Conservation (phyloP, 2,797 vertebrate species). For the Discoglossus pictus region DNA sequence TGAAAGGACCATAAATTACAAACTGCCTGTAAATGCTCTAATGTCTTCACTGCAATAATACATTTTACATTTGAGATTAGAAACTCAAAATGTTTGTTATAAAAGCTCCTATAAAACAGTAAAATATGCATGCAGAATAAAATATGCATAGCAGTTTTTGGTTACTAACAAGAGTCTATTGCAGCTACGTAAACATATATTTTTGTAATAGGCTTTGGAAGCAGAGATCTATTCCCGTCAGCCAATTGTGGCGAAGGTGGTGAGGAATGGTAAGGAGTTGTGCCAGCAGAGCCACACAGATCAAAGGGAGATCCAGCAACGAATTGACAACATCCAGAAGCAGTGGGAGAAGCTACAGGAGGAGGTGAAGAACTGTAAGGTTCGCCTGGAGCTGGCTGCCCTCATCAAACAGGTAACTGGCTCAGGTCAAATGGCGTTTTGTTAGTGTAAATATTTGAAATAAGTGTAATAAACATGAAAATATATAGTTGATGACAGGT, state of each 20-base stretch:
- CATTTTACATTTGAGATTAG: too few species aligned
- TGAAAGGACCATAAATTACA: too few species aligned
- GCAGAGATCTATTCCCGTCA: constrained; percentile 76
- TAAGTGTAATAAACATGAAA: too few species aligned
- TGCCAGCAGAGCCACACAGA: constrained; percentile 59
- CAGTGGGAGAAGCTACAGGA: constrained; percentile 77
- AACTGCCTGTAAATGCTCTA: too few species aligned
- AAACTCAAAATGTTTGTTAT: too few species aligned
- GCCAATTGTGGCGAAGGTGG: constrained; percentile 67
- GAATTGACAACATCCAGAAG: constrained; percentile 71
- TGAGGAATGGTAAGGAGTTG: constrained; percentile 73
- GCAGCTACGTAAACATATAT: too few species aligned
- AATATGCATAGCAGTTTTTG: too few species aligned
- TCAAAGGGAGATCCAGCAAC: constrained; percentile 68
- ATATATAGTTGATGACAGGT: too few species aligned
- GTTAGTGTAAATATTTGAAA: background rate
- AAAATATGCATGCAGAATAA: too few species aligned
- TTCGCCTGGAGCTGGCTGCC: constrained; percentile 72
- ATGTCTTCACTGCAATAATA: too few species aligned
- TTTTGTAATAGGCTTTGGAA: constrained; percentile 73
- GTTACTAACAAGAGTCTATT: too few species aligned
- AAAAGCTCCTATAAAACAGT: too few species aligned
- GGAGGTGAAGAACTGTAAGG: constrained; percentile 59
- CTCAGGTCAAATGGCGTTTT: background rate
- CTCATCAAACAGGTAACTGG: constrained; percentile 81